Evolutionary conservation across 1,140 invertebrate genomes (phyloP).

Genomic region (Diachasma alloeum): DNA sequence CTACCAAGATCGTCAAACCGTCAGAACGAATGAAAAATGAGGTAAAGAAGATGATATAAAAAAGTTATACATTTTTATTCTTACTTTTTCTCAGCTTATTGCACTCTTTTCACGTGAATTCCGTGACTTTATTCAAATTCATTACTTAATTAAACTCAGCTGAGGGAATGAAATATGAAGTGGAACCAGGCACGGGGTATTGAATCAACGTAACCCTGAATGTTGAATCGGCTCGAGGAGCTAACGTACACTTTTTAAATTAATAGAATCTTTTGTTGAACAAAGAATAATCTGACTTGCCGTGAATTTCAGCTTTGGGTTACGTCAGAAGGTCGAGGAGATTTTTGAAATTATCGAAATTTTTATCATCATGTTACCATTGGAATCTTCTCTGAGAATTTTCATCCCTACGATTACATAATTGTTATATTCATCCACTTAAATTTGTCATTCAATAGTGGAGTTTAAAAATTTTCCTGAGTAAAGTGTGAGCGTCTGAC

Average conservation of each 20-base stretch:
- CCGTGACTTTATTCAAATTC: slow-evolving; percentile 25
- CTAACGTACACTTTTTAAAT: neutral
- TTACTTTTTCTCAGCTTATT: neutral
- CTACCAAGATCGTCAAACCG: slow-evolving; percentile 9
- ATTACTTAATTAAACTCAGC: slow-evolving; percentile 28
- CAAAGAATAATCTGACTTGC: neutral
- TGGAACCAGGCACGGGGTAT: neutral
- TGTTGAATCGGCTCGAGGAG: neutral
- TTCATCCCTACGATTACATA: no score
- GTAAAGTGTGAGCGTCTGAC: no score
- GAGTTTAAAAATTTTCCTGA: no score
- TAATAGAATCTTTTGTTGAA: neutral
- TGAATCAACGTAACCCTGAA: neutral
- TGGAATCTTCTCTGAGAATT: neutral
- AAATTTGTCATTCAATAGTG: no score
- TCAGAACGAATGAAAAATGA: neutral
- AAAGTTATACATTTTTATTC: slow-evolving; percentile 10
- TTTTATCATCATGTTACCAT: neutral
- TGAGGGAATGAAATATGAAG: neutral
- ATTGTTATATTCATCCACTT: no score
- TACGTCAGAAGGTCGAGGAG: no score
- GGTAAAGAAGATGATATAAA: neutral
- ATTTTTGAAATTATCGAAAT: no score
- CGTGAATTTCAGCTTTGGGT: neutral
- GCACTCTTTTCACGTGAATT: neutral